A percentile compares a stretch with the other conserved stretches of the same genome.
Conservation (phyloP, 2,113 vertebrate genomes). For the Gobio gobio region DNA sequence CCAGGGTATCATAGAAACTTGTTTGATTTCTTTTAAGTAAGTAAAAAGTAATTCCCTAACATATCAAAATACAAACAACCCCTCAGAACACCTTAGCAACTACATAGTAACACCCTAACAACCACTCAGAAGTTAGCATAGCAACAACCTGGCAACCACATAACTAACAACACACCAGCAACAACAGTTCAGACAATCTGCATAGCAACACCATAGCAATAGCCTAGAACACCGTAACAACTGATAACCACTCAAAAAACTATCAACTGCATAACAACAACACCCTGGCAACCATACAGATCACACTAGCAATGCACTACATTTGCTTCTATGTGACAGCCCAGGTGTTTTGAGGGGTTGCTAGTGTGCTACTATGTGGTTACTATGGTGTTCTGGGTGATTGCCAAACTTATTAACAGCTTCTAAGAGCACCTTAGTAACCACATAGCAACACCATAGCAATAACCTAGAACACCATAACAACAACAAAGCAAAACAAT, state of each 20-base stretch:
- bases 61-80: neutral
- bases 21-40: neutral
- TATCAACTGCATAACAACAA: neutral
- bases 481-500: neutral
- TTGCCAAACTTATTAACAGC: too few relatives aligned
- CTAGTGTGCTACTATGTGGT: too few relatives aligned
- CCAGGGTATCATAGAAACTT: neutral
- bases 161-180: too few relatives aligned
- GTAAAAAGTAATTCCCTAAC: too few relatives aligned
- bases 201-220: neutral
- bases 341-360: too few relatives aligned
- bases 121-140: neutral
- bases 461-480: neutral
- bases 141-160: too few relatives aligned
- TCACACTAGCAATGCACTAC: neutral
- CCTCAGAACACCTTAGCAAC: neutral
- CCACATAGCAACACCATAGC: neutral
- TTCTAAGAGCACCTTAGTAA: neutral
- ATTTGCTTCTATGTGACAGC: neutral
- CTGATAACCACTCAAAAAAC: neutral
- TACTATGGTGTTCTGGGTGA: too few relatives aligned
- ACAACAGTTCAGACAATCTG: neutral
- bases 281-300: neutral
- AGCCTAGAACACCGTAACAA: neutral
- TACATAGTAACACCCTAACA: neutral